Evolutionary conservation across 2,888 invertebrate species (phyloP).

Genomic region (Lasioglossum calceatum): DNA sequence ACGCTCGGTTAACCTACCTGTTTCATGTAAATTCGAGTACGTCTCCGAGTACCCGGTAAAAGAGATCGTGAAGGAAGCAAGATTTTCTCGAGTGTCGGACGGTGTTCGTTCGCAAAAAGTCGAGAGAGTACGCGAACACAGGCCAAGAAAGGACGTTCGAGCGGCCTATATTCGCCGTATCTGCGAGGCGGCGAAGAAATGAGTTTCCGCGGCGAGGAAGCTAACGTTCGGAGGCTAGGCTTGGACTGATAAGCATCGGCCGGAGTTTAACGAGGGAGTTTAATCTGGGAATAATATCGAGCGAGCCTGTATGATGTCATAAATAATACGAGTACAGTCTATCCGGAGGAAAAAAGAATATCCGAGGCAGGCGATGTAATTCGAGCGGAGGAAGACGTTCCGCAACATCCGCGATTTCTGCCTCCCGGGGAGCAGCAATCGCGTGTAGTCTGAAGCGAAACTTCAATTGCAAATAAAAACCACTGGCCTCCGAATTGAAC

Average conservation of each 20-base stretch:
- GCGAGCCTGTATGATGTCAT: constrained; percentile 27
- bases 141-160: constrained; percentile 3
- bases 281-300: constrained; percentile 52
- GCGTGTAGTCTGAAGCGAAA: background rate
- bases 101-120: background rate
- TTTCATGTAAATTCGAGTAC: no score
- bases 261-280: constrained; percentile 35
- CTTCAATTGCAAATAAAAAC: background rate
- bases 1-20: no score
- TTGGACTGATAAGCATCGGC: constrained; percentile 38
- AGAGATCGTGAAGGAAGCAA: background rate
- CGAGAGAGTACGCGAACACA: constrained; percentile 2
- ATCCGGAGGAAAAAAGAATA: background rate
- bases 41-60: constrained; percentile 1
- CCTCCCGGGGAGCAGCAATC: background rate
- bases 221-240: background rate
- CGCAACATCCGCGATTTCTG: constrained; percentile 9
- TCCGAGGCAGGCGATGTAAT: background rate
- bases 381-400: background rate
- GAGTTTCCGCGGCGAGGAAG: constrained; percentile 24
- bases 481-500: background rate
- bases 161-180: constrained; percentile 19
- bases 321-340: constrained; percentile 18
- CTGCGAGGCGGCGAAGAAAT: constrained; percentile 18
- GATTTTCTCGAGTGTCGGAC: background rate